Evolutionary conservation across 2,888 invertebrate species (phyloP).

Genomic region (Hanleya hanleyi): DNA sequence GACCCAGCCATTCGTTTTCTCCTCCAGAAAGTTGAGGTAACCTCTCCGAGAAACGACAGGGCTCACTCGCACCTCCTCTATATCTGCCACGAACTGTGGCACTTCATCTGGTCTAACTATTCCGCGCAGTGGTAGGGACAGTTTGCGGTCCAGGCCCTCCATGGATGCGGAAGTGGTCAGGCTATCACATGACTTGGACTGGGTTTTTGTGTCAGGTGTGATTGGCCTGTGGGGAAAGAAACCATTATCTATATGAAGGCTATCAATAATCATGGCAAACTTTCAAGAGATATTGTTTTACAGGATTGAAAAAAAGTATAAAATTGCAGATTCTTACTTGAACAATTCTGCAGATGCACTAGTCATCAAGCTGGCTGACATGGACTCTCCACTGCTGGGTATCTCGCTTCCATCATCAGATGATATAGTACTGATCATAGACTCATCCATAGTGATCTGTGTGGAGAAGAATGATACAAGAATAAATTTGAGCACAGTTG

Average conservation of each 20-base stretch:
- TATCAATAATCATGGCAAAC: too few species aligned
- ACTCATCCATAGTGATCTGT: conserved; percentile 51
- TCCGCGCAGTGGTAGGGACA: conserved; percentile 61
- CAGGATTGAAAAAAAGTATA: too few species aligned
- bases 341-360: conserved; percentile 60
- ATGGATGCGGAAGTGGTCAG: conserved; percentile 45
- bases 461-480: neutral
- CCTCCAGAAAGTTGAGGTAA: conserved; percentile 96
- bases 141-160: conserved; percentile 51
- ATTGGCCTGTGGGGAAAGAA: conserved; percentile 36
- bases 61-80: conserved; percentile 76
- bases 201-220: conserved; percentile 42
- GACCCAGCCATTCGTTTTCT: conserved; percentile 98
- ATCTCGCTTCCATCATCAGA: conserved; percentile 57
- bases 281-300: too few species aligned
- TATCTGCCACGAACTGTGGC: conserved; percentile 65
- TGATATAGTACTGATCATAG: conserved; percentile 56
- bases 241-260: too few species aligned
- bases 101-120: conserved; percentile 50
- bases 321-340: too few species aligned
- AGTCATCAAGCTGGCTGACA: conserved; percentile 47
- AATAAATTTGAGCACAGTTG: too few species aligned
- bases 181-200: conserved; percentile 68
- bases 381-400: conserved; percentile 45
- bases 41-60: conserved; percentile 98